Base-by-base conservation (phyloP, 2,113 vertebrate species). In the Gobiocypris rarus region DNA sequence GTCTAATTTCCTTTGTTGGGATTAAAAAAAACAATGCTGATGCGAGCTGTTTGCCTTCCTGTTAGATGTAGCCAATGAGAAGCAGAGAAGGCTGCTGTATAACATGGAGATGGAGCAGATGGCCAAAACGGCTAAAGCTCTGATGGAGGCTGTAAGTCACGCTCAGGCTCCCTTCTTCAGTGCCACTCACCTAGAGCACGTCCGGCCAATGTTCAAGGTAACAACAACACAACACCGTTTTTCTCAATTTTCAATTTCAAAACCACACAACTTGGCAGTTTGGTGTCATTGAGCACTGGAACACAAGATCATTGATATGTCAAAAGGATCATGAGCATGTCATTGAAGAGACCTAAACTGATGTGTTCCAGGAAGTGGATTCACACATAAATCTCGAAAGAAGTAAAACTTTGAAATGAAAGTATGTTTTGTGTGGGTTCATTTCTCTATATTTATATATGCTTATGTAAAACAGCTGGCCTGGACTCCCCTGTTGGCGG, bases 41-140 rank as follows among this genome's bases (percentile, higher is more conserved):
- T 11, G 5, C 3, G 1, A 58, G 54, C 6, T 24, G 5, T 19
- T 24, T 70, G 10, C 26, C 70, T 76, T 81, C 8, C 63, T 81
- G 74, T 8, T 74, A 99, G 97, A 78, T 84, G 96, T 97, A 54
- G 95, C 97, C 82, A 99, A 89, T 31, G 97, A 99, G 92, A 99
- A 99, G 92, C 97, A 99, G 93, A 90, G 98, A 19, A 94, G 97
- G 41, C 91, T 99, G 65, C 92, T 99, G 26, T 99, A 99, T 88
- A 99, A 99, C 88, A 17, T 99, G 95, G 98, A 99, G 90, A 99
- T 99, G 98, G 98, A 99, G 58, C 98, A 99, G 87, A 99, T 99
- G 98, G 97, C 98, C 0, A 99, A 97, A 92, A 99, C 98, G 0
- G 98, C 98, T 22, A 99, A 99, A 88, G 98, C 97, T 14, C 94